Evolutionary conservation across 1,140 invertebrate genomes (phyloP).

Genomic region (Hestina assimilis): DNA sequence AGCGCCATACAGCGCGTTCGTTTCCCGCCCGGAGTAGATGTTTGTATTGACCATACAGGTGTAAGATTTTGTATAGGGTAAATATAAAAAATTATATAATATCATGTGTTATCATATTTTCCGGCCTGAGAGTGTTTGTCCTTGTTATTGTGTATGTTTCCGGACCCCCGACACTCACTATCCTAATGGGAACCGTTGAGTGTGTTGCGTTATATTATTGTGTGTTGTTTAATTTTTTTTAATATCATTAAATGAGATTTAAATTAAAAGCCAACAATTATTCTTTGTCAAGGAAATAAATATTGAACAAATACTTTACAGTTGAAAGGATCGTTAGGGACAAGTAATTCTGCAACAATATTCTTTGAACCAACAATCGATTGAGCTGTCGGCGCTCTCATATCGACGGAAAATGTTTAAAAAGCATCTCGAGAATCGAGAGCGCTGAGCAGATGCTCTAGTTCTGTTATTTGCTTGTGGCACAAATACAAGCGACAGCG

Average conservation of each 20-base stretch:
- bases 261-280: neutral
- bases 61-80: too few relatives aligned
- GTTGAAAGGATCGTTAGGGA: conserved; percentile 2
- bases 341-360: conserved; percentile 23
- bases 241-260: neutral
- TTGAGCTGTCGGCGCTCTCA: conserved; percentile 41
- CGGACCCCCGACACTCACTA: too few relatives aligned
- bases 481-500: conserved; percentile 8
- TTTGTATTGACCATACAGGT: too few relatives aligned
- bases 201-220: too few relatives aligned
- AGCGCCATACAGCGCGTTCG: too few relatives aligned
- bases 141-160: too few relatives aligned
- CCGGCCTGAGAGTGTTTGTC: too few relatives aligned
- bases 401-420: conserved; percentile 51
- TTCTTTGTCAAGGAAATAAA: neutral
- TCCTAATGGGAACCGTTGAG: too few relatives aligned
- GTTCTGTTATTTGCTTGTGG: conserved; percentile 31
- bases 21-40: too few relatives aligned
- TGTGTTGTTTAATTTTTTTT: too few relatives aligned
- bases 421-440: conserved; percentile 42
- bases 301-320: conserved; percentile 1
- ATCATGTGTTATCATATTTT: too few relatives aligned
- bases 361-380: conserved; percentile 40
- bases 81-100: too few relatives aligned
- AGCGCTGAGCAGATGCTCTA: conserved; percentile 33